Percentiles rank a stretch among this genome's conserved stretches.
Conservation (phyloP, 2,888 invertebrate genomes). For the Glyphotaelius pellucidus region DNA sequence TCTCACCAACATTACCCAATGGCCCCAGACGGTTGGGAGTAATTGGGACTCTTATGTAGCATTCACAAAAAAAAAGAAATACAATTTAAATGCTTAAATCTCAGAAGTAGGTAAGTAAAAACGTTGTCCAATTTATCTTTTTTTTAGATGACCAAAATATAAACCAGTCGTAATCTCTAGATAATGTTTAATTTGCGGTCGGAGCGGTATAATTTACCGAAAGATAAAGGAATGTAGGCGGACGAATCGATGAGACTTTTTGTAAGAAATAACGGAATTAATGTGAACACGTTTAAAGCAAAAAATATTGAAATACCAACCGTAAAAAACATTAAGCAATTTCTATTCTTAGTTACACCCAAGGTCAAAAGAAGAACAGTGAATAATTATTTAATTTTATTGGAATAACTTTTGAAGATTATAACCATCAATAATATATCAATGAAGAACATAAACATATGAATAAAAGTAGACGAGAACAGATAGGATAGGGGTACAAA, state of each 20-base stretch:
- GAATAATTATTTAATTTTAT: too few species aligned
- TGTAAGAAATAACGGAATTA: not conserved
- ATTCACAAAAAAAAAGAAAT: too few species aligned
- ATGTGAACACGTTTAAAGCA: not conserved
- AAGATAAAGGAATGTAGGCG: not conserved
- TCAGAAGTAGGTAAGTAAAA: not conserved
- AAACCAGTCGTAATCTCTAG: not conserved
- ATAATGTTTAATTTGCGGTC: constrained; percentile 7
- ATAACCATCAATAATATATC: too few species aligned
- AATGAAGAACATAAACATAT: too few species aligned
- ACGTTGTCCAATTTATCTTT: not conserved
- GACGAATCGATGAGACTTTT: not conserved
- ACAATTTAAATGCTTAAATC: not conserved
- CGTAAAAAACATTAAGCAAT: not conserved
- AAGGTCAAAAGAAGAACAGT: not conserved
- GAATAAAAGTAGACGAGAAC: too few species aligned
- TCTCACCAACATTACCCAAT: too few species aligned
- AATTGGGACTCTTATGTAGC: too few species aligned
- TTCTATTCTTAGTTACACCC: not conserved
- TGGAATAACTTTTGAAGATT: too few species aligned
- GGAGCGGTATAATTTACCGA: not conserved
- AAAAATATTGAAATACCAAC: not conserved
- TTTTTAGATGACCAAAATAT: not conserved
- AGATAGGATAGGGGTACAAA: too few species aligned
- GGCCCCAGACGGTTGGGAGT: too few species aligned